Conservation (phyloP, 2,888 invertebrate species). For the Syrphus vitripennis region DNA sequence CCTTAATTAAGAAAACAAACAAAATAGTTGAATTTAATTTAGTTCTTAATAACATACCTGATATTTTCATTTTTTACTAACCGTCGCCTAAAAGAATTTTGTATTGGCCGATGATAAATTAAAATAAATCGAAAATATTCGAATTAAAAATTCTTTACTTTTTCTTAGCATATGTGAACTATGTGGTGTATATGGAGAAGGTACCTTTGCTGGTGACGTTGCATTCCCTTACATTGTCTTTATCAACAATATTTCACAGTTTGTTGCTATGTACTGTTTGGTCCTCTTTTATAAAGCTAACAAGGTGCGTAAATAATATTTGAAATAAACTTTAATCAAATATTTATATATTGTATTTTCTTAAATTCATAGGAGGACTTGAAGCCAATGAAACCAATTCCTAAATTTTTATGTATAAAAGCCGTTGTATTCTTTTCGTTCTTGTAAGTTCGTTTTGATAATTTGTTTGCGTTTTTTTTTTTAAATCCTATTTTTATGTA, state of each 20-base stretch:
- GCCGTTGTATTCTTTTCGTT: conserved; percentile 99
- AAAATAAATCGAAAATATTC: neutral
- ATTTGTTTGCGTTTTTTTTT: neutral
- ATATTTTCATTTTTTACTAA: no score
- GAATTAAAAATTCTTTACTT: neutral
- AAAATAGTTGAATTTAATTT: no score
- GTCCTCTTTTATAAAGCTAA: conserved; percentile 96
- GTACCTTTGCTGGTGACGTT: conserved; percentile 91
- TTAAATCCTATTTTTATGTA: neutral
- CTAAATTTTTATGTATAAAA: conserved; percentile 98
- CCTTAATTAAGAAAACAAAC: no score
- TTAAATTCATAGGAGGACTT: conserved; percentile 83
- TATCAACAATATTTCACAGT: conserved; percentile 95
- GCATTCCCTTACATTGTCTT: conserved; percentile 95
- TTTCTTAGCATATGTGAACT: conserved; percentile 90
- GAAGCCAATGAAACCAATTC: conserved; percentile 95
- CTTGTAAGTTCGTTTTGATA: conserved; percentile 88
- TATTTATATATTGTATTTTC: neutral
- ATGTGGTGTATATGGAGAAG: conserved; percentile 93
- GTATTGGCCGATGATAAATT: neutral
- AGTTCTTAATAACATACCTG: no score
- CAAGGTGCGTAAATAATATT: conserved; percentile 81
- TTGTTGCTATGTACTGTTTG: conserved; percentile 97
- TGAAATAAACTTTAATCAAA: neutral
- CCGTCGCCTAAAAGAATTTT: no score